phyloP scores from a whole-genome alignment of 2,113 vertebrate species.

The Hippoglossus stenolepis region DNA sequence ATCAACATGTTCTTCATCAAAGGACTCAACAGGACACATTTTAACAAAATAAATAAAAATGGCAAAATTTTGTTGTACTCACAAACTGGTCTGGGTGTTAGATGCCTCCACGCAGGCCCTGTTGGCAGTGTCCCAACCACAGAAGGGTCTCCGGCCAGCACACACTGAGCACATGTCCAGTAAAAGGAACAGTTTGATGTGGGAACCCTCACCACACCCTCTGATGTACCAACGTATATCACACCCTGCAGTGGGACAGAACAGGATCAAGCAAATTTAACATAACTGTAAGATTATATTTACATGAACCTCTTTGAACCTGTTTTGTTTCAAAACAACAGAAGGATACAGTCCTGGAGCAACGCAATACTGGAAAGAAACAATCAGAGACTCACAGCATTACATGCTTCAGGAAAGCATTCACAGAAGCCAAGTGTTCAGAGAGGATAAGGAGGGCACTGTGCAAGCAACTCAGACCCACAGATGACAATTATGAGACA shows the following conservation, averaged over 20 bases:
- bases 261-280: background rate
- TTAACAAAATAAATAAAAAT: background rate
- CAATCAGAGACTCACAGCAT: no score
- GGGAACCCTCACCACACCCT: slow-evolving; percentile 83
- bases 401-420: no score
- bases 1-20: background rate
- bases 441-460: no score
- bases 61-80: slow-evolving; percentile 39
- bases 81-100: slow-evolving; percentile 36
- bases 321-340: no score
- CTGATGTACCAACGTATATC: slow-evolving; percentile 86
- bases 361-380: no score
- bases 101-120: slow-evolving; percentile 68
- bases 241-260: slow-evolving; percentile 76
- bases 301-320: background rate
- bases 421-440: no score
- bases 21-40: background rate
- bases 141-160: slow-evolving; percentile 92
- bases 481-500: no score
- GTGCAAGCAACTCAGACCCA: no score
- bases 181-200: slow-evolving; percentile 91
- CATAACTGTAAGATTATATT: background rate
- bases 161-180: slow-evolving; percentile 88
- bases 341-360: no score
- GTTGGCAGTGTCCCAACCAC: slow-evolving; percentile 84